Conservation (phyloP, 2,888 invertebrate species). For the Tenthredo notha region DNA sequence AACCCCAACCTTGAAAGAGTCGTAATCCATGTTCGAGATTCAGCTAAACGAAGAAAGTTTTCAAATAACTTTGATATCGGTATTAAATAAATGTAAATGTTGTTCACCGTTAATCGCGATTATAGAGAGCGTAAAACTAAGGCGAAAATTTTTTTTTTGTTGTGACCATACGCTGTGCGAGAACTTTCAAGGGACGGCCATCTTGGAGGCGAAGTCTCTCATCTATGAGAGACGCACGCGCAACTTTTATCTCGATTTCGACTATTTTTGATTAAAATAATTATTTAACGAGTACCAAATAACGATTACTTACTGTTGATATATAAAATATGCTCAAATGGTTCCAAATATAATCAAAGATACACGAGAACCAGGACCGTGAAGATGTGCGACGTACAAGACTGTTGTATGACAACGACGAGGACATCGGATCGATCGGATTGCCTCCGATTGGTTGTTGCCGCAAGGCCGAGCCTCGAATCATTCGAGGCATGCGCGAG, state of each 20-base stretch:
- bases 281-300: slow-evolving; percentile 18
- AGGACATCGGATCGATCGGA: slow-evolving; percentile 76
- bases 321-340: slow-evolving; percentile 77
- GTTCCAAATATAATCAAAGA: slow-evolving; percentile 78
- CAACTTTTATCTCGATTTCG: slow-evolving; percentile 59
- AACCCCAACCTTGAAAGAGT: slow-evolving; percentile 62
- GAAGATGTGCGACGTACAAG: slow-evolving; percentile 75
- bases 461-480: slow-evolving; percentile 50
- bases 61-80: not conserved
- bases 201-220: slow-evolving; percentile 66
- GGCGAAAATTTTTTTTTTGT: slow-evolving; percentile 19
- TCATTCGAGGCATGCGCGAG: slow-evolving; percentile 29
- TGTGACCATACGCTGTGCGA: slow-evolving; percentile 62
- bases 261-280: slow-evolving; percentile 42
- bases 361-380: slow-evolving; percentile 77
- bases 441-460: slow-evolving; percentile 70
- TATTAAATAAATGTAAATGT: not conserved
- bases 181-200: slow-evolving; percentile 71
- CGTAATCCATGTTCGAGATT: slow-evolving; percentile 59
- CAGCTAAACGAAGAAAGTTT: slow-evolving; percentile 37
- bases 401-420: slow-evolving; percentile 76
- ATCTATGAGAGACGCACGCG: slow-evolving; percentile 67
- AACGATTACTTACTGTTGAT: slow-evolving; percentile 73
- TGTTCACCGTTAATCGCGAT: slow-evolving; percentile 16
- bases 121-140: not conserved